Base-by-base conservation (phyloP, 1,140 invertebrate species). In the Eulimnadia texana region DNA sequence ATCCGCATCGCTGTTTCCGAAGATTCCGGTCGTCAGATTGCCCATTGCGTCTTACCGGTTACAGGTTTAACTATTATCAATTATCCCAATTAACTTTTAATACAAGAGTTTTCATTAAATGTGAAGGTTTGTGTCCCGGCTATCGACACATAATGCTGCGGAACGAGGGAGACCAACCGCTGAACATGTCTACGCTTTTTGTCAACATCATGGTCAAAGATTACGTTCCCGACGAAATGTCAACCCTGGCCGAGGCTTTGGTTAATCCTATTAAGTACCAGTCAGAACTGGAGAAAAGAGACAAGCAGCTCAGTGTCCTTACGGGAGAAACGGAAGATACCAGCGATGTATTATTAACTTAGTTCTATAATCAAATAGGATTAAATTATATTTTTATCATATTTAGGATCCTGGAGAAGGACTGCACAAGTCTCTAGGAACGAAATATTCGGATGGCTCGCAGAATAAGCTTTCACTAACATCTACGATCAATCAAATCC, bases 241-340 rank as follows among this genome's bases (percentile, higher is more conserved):
- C 86, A 63, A 92, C 94, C 69, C 84, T 98, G 71, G 96, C 96
- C 42, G 29, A 57, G 72, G 94, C 94, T 3, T 73, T 99, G 61
- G 93, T 93, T 10, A 98, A 98, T 77, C 96, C 95, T 0, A 94
- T 96, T 63, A 95, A 96, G 70, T 97, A 94, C 74, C 89, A 97
- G 72, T 93, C 88, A 68, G 88, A 93, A 73, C 72, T 88, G 62
- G 92, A 98, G 68, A 97, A 95, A 72, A 81, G 93, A 23, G 83
- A 85, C 22, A 85, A 93, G 68, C 93, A 96, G 71, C 77, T 98
- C 64, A 83, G 87, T 0, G 87, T 93, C 59, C 78, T 98, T 62
- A 93, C 88, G 0, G 92, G 94, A 66, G 88, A 88, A 52, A 79
- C 82, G 58, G 75, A 78, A 60, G 76, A 73, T 33, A 1, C 55